Base-by-base conservation (phyloP, 1,140 invertebrate species). In the Fopius arisanus region DNA sequence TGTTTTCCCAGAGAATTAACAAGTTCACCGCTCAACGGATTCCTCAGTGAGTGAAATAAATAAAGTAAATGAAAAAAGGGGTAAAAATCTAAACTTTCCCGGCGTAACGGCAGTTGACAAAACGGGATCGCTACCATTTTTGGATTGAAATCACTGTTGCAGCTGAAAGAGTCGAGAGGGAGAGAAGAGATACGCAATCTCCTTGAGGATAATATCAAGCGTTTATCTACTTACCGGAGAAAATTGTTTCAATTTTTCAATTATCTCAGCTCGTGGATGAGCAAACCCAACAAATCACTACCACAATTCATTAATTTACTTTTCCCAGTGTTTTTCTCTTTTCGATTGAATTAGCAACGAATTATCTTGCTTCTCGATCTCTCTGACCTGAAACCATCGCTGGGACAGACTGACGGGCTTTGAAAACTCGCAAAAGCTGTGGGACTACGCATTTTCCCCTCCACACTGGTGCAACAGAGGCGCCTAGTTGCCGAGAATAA, bases 401-500 rank as follows among this genome's bases (percentile, higher is more conserved):
- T 73, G 26, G 72, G 67, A 62, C 51, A 51, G 66, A 72, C 75
- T 71, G 70, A 72, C 69, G 43, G n/a, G 59, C 73, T 73, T 54
- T n/a, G 70, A 80, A 80, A 80, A 71, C 78, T 78, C 79, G 79
- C 78, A 80, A 82, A 84, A 83, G 76, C 79, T 78, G 75, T 77
- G 78, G 74, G 28, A 54, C 29, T 37, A 40, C 75, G 73, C 77
- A 79, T 78, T 26, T 41, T 75, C 78, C 79, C 75, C 78, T n/a
- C 75, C 78, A 71, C 19, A 73, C 67, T 62, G 43, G 43, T 48
- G 16, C 72, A 41, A 73, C 66, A 67, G 63, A 75, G 77, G 82
- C 81, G 78, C 82, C 82, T 74, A 72, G 75, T 78, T 73, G 83
- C 84, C 82, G 74, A 84, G 84, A 88, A 88, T 87, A 88, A 86